phyloP scores from a whole-genome alignment of 2,113 vertebrate species.

The Chionis minor region DNA sequence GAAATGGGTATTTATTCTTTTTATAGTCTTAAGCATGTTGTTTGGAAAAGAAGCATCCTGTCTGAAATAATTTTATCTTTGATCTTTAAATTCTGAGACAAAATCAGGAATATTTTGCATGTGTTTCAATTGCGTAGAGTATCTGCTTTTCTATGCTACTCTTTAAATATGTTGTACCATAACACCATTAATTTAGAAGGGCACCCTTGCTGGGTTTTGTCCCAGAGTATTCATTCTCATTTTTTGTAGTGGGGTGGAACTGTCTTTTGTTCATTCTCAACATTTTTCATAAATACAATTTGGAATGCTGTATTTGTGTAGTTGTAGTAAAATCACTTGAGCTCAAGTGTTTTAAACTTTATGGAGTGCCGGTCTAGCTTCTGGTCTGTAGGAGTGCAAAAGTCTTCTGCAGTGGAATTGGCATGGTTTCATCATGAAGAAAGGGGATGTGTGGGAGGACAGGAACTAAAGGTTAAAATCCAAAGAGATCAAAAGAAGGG shows the following conservation, averaged over 20 bases:
- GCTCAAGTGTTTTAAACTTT: not conserved
- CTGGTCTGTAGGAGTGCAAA: constrained; percentile 38
- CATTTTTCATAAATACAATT: not conserved
- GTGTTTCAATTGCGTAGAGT: not conserved
- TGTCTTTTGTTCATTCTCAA: not conserved
- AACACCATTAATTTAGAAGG: not conserved
- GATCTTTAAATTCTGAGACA: constrained; percentile 40
- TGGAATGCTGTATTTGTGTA: not conserved
- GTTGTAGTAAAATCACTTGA: not conserved
- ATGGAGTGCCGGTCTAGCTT: not conserved
- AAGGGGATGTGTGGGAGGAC: constrained; percentile 29
- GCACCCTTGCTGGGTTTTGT: not conserved
- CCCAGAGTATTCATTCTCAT: not conserved
- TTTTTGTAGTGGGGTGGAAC: not conserved
- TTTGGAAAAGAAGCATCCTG: constrained; percentile 25
- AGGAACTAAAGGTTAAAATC: constrained; percentile 43
- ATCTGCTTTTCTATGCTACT: not conserved
- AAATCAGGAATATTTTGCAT: constrained; percentile 29
- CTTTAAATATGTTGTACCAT: not conserved
- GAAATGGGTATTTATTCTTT: not conserved
- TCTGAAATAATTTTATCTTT: constrained; percentile 54
- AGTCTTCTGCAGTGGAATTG: not conserved
- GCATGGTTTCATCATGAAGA: not conserved
- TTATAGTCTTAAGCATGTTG: not conserved
- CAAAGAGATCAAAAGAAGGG: constrained; percentile 15